Evolutionary conservation across 2,797 vertebrate species (phyloP).

Genomic region (Selene dorsalis): DNA sequence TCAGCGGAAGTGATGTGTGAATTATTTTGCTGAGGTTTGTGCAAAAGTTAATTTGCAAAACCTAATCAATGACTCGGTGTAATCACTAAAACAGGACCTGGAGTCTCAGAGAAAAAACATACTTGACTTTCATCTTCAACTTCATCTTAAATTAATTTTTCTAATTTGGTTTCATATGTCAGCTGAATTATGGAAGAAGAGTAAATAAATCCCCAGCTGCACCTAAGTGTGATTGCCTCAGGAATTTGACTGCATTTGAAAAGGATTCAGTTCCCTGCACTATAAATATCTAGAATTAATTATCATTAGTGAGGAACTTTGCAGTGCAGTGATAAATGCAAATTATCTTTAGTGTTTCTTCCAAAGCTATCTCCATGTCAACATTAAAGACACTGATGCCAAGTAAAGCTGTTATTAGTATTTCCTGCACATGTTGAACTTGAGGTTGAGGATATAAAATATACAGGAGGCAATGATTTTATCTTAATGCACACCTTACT

Average conservation of each 20-base stretch:
- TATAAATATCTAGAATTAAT: slow-evolving; percentile 68
- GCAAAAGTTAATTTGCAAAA: slow-evolving; percentile 40
- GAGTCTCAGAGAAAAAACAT: slow-evolving; percentile 21
- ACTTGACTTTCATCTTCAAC: slow-evolving; percentile 55
- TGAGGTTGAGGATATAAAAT: background rate
- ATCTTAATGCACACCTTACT: background rate
- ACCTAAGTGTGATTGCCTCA: slow-evolving; percentile 35
- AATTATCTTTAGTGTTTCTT: slow-evolving; percentile 45
- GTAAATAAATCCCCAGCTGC: slow-evolving; percentile 60
- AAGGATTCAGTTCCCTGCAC: slow-evolving; percentile 33
- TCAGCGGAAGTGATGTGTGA: slow-evolving; percentile 37
- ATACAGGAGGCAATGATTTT: background rate
- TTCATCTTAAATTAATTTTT: slow-evolving; percentile 49
- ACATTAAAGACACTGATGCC: background rate
- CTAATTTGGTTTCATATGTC: slow-evolving; percentile 52
- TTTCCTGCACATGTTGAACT: slow-evolving; percentile 6
- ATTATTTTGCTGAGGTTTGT: slow-evolving; percentile 34
- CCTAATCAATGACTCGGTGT: slow-evolving; percentile 33
- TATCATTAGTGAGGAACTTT: slow-evolving; percentile 52
- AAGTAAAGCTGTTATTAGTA: background rate
- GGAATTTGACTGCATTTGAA: slow-evolving; percentile 51
- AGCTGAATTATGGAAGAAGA: slow-evolving; percentile 42
- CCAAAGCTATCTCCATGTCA: slow-evolving; percentile 15
- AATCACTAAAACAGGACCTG: slow-evolving; percentile 54
- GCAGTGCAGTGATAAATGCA: slow-evolving; percentile 48